Conservation (phyloP, 1,140 invertebrate species). For the Amyelois transitella region DNA sequence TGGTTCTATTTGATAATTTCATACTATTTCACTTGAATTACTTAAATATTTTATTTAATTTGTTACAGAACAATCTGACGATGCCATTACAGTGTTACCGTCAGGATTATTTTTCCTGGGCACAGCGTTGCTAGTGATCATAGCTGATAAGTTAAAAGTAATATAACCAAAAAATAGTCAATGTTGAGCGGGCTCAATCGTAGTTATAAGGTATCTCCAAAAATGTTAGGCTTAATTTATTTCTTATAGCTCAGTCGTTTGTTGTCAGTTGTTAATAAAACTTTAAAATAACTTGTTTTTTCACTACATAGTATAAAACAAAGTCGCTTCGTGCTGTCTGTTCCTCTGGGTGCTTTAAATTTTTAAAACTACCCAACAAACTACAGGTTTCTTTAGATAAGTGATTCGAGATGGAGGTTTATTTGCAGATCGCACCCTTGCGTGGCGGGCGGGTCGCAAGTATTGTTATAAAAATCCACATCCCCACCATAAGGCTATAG, state of each 20-base stretch:
- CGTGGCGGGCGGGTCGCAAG: too few relatives aligned
- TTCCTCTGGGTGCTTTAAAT: too few relatives aligned
- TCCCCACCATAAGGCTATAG: too few relatives aligned
- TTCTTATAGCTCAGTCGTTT: conserved; percentile 20
- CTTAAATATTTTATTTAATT: conserved; percentile 10
- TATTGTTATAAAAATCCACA: too few relatives aligned
- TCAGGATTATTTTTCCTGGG: conserved; percentile 61
- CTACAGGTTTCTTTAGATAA: too few relatives aligned
- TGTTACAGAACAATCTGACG: conserved; percentile 42
- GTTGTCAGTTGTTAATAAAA: conserved; percentile 20
- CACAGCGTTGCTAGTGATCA: conserved; percentile 55
- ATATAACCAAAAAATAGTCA: conserved; percentile 19
- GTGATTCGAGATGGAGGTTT: too few relatives aligned
- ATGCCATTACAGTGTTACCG: conserved; percentile 45
- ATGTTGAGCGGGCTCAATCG: conserved; percentile 22
- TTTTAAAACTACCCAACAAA: too few relatives aligned
- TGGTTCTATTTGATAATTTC: too few relatives aligned
- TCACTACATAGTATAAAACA: neutral
- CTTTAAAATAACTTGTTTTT: conserved; percentile 10
- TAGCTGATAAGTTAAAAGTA: conserved; percentile 65
- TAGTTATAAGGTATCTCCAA: conserved; percentile 43
- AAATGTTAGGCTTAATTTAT: conserved; percentile 58
- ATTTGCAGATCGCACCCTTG: too few relatives aligned
- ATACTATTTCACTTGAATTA: too few relatives aligned
- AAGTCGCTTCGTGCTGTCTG: neutral